Evolutionary conservation across 2,888 invertebrate species (phyloP).

Genomic region (Ptychoptera albimana): DNA sequence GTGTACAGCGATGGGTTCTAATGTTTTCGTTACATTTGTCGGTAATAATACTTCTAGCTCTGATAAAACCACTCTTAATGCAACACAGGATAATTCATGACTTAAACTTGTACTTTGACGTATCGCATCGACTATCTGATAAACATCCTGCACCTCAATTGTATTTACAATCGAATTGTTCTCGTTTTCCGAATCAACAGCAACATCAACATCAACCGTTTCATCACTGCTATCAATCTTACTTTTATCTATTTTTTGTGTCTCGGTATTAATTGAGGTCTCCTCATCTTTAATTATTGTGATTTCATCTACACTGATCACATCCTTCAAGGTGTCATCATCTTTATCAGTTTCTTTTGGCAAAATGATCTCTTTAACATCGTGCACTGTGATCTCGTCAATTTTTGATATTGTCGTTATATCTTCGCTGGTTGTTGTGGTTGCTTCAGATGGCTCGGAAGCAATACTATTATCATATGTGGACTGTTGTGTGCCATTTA

Average conservation of each 20-base stretch:
- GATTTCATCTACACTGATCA: conserved; percentile 8
- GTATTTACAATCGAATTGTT: conserved; percentile 7
- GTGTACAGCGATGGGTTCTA: conserved; percentile 42
- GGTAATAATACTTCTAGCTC: conserved; percentile 36
- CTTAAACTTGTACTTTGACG: conserved; percentile 71
- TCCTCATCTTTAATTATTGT: conserved; percentile 7
- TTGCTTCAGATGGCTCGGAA: conserved; percentile 29
- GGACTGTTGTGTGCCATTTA: conserved; percentile 10
- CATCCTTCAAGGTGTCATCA: conserved; percentile 15
- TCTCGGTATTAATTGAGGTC: conserved; percentile 2
- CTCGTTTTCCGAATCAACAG: conserved; percentile 11
- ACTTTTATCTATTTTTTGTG: not conserved
- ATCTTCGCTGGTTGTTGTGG: conserved; percentile 29
- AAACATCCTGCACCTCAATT: conserved; percentile 36
- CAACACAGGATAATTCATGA: conserved; percentile 72
- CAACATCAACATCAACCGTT: not conserved
- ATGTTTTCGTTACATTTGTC: conserved; percentile 40
- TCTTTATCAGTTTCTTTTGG: conserved; percentile 4
- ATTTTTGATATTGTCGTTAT: conserved; percentile 27
- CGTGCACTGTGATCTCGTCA: conserved; percentile 18
- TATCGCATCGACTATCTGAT: conserved; percentile 65
- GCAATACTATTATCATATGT: conserved; percentile 28
- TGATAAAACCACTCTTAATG: conserved; percentile 60
- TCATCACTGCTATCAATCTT: not conserved
- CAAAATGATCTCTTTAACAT: not conserved